A percentile compares a stretch with the other conserved stretches of the same genome.
Conservation (phyloP, 2,113 vertebrate species). For the Dermatemys mawii region DNA sequence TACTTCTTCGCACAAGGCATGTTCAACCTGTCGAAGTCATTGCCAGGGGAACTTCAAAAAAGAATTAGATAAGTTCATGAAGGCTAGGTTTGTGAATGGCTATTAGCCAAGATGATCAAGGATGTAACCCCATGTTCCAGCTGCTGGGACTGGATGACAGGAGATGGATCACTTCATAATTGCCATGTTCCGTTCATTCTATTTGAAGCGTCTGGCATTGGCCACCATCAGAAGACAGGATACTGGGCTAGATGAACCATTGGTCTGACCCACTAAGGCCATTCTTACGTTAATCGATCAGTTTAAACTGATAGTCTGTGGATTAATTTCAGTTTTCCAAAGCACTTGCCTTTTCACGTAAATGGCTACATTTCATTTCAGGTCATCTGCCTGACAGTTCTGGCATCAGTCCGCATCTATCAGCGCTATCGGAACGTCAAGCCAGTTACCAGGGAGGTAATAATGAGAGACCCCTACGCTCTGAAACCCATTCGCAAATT, state of each 20-base stretch:
- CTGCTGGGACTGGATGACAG: background rate
- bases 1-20: background rate
- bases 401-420: constrained; percentile 93
- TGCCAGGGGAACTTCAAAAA: background rate
- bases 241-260: background rate
- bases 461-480: constrained; percentile 91
- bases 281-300: background rate
- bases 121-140: background rate
- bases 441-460: constrained; percentile 89
- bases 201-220: background rate
- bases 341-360: background rate
- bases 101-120: background rate
- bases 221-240: background rate
- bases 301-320: background rate
- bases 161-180: background rate
- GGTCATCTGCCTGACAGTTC: constrained; percentile 93
- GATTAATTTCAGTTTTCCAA: background rate
- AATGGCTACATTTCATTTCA: constrained; percentile 49
- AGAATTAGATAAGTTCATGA: background rate
- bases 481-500: constrained; percentile 92
- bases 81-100: background rate
- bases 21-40: background rate
- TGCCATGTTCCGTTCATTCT: background rate
- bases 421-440: constrained; percentile 92
- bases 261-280: background rate